A percentile compares a stretch with the other conserved stretches of the same genome.
These are phyloP conservation scores for Miichthys miiuy DNA, from an alignment of 2,797 vertebrate species.

Conservation along the genomic window DNA sequence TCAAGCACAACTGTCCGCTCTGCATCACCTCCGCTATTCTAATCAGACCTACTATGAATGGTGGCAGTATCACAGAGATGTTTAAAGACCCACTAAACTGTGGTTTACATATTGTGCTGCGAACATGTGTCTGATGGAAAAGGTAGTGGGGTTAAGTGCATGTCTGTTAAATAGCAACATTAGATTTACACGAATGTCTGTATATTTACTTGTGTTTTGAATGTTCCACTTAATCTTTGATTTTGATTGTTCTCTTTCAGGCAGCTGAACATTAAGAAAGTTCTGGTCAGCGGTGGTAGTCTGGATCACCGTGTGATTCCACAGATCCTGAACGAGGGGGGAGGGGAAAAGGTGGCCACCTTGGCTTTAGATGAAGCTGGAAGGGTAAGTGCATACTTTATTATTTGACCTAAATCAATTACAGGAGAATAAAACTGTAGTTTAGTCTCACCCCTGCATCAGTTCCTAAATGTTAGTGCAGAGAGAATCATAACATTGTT, in stretches of 20 bases:
- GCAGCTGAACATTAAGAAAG: conserved; percentile 95
- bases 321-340: conserved; percentile 91
- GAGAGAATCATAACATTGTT: conserved; percentile 18
- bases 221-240: background rate
- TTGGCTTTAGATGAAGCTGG: conserved; percentile 95
- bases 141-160: background rate
- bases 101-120: conserved; percentile 15
- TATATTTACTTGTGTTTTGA: background rate
- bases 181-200: background rate
- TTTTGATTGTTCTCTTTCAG: conserved; percentile 72
- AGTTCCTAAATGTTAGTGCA: background rate
- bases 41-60: conserved; percentile 24
- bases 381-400: conserved; percentile 84
- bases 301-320: conserved; percentile 93
- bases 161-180: background rate
- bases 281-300: conserved; percentile 92
- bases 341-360: conserved; percentile 90
- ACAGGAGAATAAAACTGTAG: conserved; percentile 9
- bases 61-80: background rate
- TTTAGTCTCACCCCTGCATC: conserved; percentile 12
- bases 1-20: background rate
- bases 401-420: background rate
- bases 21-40: conserved; percentile 6
- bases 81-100: conserved; percentile 1
- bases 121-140: background rate